These are phyloP conservation scores for Trachymyrmex septentrionalis DNA, from an alignment of 1,140 invertebrate genomes.

Conservation along the genomic window DNA sequence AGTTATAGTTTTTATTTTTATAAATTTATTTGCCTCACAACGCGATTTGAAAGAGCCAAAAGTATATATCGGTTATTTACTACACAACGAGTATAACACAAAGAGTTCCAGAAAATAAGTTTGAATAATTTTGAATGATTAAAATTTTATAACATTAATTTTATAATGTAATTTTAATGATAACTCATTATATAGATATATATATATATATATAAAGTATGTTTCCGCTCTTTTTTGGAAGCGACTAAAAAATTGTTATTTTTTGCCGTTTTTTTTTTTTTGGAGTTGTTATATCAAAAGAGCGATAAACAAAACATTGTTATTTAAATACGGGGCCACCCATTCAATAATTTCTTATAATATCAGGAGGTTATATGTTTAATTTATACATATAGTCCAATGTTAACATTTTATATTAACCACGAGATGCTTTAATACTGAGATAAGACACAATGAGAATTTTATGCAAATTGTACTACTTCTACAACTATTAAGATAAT, in stretches of 20 bases:
- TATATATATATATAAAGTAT: too few species aligned
- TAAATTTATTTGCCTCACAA: background rate
- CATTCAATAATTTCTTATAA: background rate
- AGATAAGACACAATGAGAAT: background rate
- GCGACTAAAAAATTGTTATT: too few species aligned
- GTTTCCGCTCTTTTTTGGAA: too few species aligned
- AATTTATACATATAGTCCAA: background rate
- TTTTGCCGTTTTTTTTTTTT: too few species aligned
- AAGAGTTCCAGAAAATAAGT: too few species aligned
- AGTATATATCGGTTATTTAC: background rate
- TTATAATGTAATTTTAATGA: too few species aligned
- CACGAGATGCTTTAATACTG: background rate
- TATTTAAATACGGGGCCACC: background rate
- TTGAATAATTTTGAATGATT: too few species aligned
- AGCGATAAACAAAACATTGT: background rate
- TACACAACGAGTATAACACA: too few species aligned
- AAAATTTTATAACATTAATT: too few species aligned
- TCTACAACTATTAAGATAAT: conserved; percentile 20
- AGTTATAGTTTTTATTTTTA: background rate
- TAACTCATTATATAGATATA: too few species aligned
- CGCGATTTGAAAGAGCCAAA: background rate
- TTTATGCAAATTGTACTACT: conserved; percentile 10
- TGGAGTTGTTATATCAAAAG: too few species aligned
- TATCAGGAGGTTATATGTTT: background rate
- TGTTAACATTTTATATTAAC: conserved; percentile 6